These are phyloP conservation scores for Geophilus truncorum DNA, from an alignment of 2,888 invertebrate species.

Conservation along the genomic window DNA sequence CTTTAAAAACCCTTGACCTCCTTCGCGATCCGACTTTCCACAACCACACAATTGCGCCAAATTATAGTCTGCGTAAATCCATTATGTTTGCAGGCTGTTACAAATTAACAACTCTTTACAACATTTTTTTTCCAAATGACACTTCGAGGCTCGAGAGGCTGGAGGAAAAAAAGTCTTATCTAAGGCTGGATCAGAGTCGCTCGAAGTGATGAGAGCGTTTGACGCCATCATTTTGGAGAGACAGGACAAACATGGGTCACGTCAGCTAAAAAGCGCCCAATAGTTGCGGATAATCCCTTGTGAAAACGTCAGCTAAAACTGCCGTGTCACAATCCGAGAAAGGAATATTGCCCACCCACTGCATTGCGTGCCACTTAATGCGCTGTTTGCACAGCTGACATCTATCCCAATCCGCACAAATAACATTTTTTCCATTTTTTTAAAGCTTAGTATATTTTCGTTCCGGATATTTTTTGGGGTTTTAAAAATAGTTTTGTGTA, in stretches of 20 bases:
- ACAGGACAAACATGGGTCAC: neutral
- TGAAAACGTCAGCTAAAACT: slow-evolving; percentile 3
- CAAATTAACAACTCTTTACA: neutral
- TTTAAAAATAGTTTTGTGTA: too few relatives aligned
- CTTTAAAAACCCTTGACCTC: neutral
- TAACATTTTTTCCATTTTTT: neutral
- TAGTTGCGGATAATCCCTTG: neutral
- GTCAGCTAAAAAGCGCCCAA: neutral
- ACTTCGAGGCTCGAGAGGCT: neutral
- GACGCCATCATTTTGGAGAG: neutral
- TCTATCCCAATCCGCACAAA: neutral
- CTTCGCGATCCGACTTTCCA: neutral
- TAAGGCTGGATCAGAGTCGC: neutral
- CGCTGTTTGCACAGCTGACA: neutral
- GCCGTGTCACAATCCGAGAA: neutral
- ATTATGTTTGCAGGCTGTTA: neutral
- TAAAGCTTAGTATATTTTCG: too few relatives aligned
- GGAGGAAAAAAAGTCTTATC: neutral
- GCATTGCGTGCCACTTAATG: neutral
- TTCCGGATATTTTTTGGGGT: too few relatives aligned
- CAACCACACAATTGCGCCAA: neutral
- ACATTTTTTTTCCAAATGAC: neutral
- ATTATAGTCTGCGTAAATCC: neutral
- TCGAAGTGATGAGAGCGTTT: neutral
- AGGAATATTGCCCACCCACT: slow-evolving; percentile 18